Conservation (phyloP, 2,113 vertebrate genomes). For the Neomonachus schauinslandi region DNA sequence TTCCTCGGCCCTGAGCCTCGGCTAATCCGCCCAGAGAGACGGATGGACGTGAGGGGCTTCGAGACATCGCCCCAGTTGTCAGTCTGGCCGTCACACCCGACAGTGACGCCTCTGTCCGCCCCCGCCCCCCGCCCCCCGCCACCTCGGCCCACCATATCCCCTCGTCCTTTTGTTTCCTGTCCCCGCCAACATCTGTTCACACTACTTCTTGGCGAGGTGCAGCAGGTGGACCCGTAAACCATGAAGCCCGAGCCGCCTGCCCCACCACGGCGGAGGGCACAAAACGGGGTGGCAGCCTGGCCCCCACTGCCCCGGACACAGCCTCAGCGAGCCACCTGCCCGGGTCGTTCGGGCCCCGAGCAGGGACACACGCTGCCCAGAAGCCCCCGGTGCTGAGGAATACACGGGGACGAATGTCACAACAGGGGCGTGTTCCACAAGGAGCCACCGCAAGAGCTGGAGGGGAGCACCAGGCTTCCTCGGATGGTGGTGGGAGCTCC, state of each 20-base stretch:
- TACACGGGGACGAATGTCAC: not conserved
- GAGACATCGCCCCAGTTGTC: slow-evolving; percentile 77
- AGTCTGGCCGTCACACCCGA: slow-evolving; percentile 81
- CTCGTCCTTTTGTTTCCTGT: not conserved
- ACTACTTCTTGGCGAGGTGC: not conserved
- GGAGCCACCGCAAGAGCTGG: accelerated
- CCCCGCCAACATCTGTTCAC: slow-evolving; percentile 56
- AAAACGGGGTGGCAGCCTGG: not conserved
- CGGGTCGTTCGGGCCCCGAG: not conserved
- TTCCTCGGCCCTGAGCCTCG: slow-evolving; percentile 86
- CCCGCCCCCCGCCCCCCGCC: not conserved
- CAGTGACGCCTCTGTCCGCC: slow-evolving; percentile 85
- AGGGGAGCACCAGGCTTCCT: not conserved
- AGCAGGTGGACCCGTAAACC: not conserved
- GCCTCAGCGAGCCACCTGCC: not conserved
- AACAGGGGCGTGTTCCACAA: not conserved
- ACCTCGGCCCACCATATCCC: not conserved
- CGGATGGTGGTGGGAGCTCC: not conserved
- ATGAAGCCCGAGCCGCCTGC: not conserved
- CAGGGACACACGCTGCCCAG: not conserved
- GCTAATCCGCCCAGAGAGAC: slow-evolving; percentile 82
- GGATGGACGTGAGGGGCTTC: not conserved
- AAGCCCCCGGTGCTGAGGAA: accelerated
- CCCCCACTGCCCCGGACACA: not conserved
- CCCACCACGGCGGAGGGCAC: not conserved